Base-by-base conservation (phyloP, 2,113 vertebrate species). In the Cyphomyrus plagiostoma region DNA sequence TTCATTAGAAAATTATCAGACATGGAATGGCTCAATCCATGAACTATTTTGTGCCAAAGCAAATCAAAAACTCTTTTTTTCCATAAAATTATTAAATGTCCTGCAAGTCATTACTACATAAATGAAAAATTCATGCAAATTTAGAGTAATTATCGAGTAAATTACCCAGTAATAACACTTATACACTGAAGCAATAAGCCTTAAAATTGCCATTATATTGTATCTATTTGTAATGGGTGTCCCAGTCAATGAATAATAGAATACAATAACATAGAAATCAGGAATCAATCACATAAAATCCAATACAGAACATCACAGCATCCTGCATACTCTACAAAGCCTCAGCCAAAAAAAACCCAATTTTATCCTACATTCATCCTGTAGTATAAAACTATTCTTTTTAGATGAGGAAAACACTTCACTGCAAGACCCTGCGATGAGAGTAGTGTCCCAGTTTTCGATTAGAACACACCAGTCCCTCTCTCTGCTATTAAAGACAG, bases 141-240 rank as follows among this genome's bases (percentile, higher is more conserved):
- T 53, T 89, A 0, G 52, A 62, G 80, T 58, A 91, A 92, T 91
- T 90, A 93, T 83, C 87, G 88, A 62, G 88, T 86, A 86, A 62
- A 0, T 42, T 89, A 90, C 89, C 88, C 88, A 89, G 49, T 89
- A 89, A 91, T 92, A 89, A 88, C 10, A 45, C 77, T 91, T 92
- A 90, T 90, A 77, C 3, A 23, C 35, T 26, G 82, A 86, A 70
- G 56, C 23, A 86, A 46, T 21, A 58, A n/a, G 83, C 62, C 90
- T 91, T 91, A 91, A 88, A 91, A 89, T 90, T 89, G 23, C 83
- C 74, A 88, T 87, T 26, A 85, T 87, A 91, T 88, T 88, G 35
- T 77, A 90, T 87, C 3, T 26, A 82, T 85, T 49, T 88, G 83
- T 90, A 89, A 90, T 30, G 89, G 87, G 89, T 91, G 19, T 49